Percentiles rank a stretch among this genome's conserved stretches.
Conservation (phyloP, 2,888 invertebrate genomes). For the Lithophane semibrunnea region DNA sequence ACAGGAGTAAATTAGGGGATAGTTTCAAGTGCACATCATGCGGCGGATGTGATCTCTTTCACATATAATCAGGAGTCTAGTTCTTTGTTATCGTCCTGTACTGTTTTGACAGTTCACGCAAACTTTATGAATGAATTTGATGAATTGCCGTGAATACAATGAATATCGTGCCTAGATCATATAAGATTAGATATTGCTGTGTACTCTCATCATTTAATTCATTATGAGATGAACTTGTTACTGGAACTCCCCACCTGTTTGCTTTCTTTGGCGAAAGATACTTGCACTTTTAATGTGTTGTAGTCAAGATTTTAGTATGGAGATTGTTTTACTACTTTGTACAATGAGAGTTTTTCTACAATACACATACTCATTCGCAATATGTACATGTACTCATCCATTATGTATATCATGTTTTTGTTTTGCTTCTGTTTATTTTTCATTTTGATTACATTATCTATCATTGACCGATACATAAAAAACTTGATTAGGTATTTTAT, state of each 20-base stretch:
- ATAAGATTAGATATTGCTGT: conserved; percentile 81
- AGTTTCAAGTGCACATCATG: conserved; percentile 57
- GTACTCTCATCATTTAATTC: conserved; percentile 67
- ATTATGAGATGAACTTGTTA: conserved; percentile 39
- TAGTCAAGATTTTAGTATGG: conserved; percentile 34
- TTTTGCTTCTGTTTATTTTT: conserved; percentile 23
- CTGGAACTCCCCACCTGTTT: conserved; percentile 22
- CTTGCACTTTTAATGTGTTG: conserved; percentile 51
- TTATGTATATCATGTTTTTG: conserved; percentile 21
- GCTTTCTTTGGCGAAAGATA: conserved; percentile 50
- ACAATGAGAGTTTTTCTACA: conserved; percentile 36
- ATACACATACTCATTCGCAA: conserved; percentile 30
- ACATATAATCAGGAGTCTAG: conserved; percentile 58
- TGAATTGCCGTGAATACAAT: conserved; percentile 84
- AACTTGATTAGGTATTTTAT: conserved; percentile 1
- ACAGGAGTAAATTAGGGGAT: conserved; percentile 62
- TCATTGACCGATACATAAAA: conserved; percentile 1
- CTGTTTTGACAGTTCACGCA: conserved; percentile 86
- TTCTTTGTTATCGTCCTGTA: conserved; percentile 84
- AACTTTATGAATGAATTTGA: conserved; percentile 89
- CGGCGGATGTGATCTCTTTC: conserved; percentile 60
- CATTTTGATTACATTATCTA: conserved; percentile 17
- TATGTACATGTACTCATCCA: conserved; percentile 24
- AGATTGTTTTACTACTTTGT: conserved; percentile 41
- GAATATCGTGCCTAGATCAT: conserved; percentile 83